Percentiles rank a stretch among this genome's conserved stretches.
These are phyloP conservation scores for Anthoscopus minutus DNA, from an alignment of 2,113 vertebrate species.

Conservation along the genomic window DNA sequence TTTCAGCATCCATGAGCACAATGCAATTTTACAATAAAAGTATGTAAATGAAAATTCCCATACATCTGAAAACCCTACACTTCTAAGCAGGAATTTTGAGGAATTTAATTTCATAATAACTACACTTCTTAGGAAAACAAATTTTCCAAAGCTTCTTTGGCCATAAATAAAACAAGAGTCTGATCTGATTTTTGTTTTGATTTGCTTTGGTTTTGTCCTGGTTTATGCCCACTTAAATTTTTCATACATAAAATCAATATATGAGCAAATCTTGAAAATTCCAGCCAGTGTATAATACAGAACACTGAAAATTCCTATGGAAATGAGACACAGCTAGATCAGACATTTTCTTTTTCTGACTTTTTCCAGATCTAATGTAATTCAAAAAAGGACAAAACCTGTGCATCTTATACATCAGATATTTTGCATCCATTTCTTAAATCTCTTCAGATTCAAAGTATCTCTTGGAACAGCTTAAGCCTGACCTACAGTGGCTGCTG, in stretches of 20 bases:
- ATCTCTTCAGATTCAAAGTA: background rate
- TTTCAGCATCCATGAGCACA: background rate
- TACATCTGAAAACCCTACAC: background rate
- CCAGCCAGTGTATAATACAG: background rate
- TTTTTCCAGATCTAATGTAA: background rate
- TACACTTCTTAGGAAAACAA: background rate
- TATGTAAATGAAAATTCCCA: background rate
- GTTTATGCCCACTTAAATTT: constrained; percentile 5
- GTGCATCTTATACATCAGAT: background rate
- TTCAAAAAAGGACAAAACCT: background rate
- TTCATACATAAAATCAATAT: constrained; percentile 17
- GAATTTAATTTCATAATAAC: background rate
- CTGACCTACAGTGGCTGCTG: background rate
- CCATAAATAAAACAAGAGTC: constrained; percentile 13
- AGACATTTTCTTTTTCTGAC: background rate
- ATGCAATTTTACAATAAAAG: background rate
- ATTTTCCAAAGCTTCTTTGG: background rate
- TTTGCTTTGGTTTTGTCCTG: background rate
- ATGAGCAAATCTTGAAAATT: constrained; percentile 7
- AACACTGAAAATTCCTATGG: background rate
- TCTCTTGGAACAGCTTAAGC: background rate
- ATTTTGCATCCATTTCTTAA: background rate
- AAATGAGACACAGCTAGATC: background rate
- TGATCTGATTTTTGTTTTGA: background rate
- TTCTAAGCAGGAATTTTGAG: background rate